phyloP scores from a whole-genome alignment of 2,113 vertebrate genomes.

The Falco punctatus region DNA sequence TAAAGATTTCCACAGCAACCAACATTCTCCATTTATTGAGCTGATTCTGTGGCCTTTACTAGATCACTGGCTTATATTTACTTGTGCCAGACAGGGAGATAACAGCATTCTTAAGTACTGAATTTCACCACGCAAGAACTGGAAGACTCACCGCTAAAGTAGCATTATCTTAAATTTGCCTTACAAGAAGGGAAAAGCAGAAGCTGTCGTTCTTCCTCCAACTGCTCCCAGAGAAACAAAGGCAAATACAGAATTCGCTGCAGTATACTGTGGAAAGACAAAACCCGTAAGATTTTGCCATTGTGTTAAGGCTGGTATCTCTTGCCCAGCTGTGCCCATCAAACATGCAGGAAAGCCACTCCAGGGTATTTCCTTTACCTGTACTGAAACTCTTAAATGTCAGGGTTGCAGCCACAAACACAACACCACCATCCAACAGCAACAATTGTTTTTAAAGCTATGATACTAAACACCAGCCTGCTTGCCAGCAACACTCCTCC shows the following conservation, averaged over 20 bases:
- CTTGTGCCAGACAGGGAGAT: conserved; percentile 25
- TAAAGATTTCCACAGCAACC: conserved; percentile 58
- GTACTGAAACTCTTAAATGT: background rate
- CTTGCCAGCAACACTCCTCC: conserved; percentile 6
- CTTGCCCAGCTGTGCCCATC: background rate
- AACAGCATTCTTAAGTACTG: conserved; percentile 35
- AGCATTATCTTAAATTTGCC: background rate
- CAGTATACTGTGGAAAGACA: background rate
- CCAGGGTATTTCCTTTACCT: background rate
- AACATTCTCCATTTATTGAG: conserved; percentile 34
- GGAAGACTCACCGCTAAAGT: background rate
- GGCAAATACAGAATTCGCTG: background rate
- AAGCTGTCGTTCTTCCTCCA: background rate
- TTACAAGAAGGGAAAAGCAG: background rate
- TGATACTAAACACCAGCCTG: background rate
- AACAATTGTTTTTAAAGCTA: conserved; percentile 8
- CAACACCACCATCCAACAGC: background rate
- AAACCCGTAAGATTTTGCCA: background rate
- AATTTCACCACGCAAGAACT: conserved; percentile 8
- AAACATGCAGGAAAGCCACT: background rate
- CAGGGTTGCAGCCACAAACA: conserved; percentile 4
- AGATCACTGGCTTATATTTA: background rate
- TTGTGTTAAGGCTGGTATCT: background rate
- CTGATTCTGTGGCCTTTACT: background rate
- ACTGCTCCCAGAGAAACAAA: background rate